These are phyloP conservation scores for Lycodopsis pacificus DNA, from an alignment of 2,797 vertebrate genomes.

Conservation along the genomic window DNA sequence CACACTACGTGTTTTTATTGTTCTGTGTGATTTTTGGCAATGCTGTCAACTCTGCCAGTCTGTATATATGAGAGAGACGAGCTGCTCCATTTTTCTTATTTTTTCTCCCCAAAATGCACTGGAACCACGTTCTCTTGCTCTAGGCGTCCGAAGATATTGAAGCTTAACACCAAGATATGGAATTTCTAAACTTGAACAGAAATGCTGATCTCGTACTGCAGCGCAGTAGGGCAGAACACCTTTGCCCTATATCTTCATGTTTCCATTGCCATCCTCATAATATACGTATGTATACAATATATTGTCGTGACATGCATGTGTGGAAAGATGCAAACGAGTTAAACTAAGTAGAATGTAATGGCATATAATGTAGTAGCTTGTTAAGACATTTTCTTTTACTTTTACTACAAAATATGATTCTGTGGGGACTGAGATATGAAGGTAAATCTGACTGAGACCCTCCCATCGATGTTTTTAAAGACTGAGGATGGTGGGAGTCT, in stretches of 20 bases:
- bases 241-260: background rate
- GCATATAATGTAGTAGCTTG: background rate
- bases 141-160: background rate
- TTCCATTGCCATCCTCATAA: background rate
- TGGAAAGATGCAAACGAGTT: background rate
- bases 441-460: background rate
- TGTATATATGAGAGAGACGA: constrained; percentile 17
- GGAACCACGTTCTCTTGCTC: background rate
- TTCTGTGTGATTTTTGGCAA: background rate
- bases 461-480: background rate
- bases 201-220: background rate
- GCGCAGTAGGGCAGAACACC: background rate
- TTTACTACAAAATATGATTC: background rate
- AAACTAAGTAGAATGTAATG: background rate
- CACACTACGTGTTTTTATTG: background rate
- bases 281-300: no score
- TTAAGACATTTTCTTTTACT: background rate
- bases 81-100: background rate
- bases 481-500: constrained; percentile 4
- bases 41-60: background rate
- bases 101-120: background rate
- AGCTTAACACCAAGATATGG: background rate
- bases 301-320: background rate
- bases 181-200: background rate
- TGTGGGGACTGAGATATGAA: background rate